Conservation (phyloP, 2,888 invertebrate species). For the Strigamia transsilvanica region DNA sequence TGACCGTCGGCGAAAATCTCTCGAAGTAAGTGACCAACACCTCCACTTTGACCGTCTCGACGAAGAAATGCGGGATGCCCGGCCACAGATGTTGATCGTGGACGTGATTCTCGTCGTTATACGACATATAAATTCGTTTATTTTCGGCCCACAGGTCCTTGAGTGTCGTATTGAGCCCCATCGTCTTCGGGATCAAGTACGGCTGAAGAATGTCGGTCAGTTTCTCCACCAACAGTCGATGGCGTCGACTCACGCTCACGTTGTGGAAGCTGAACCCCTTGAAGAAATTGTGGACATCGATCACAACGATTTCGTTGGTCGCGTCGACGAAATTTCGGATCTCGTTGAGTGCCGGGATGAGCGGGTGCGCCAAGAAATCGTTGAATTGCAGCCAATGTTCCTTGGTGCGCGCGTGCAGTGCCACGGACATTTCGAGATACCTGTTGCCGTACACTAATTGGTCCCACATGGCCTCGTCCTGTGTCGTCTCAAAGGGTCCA, state of each 20-base stretch:
- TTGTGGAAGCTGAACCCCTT: conserved; percentile 67
- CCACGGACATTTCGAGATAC: conserved; percentile 81
- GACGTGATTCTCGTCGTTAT: conserved; percentile 67
- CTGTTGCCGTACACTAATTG: conserved; percentile 85
- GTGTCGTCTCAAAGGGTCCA: conserved; percentile 56
- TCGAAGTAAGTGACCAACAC: conserved; percentile 62
- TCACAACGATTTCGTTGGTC: conserved; percentile 67
- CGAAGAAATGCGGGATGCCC: conserved; percentile 11
- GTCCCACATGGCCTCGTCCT: conserved; percentile 60
- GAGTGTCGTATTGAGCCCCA: conserved; percentile 68
- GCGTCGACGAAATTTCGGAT: conserved; percentile 60
- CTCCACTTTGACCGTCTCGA: conserved; percentile 53
- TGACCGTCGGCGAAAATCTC: background rate
- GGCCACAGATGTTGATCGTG: conserved; percentile 18
- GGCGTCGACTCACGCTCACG: conserved; percentile 63
- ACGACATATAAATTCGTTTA: conserved; percentile 70
- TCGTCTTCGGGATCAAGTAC: conserved; percentile 68
- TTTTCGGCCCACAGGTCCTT: conserved; percentile 70
- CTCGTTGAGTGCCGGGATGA: conserved; percentile 68
- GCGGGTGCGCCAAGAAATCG: conserved; percentile 73
- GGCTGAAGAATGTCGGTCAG: conserved; percentile 70
- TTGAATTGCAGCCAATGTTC: conserved; percentile 78
- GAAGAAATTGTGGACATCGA: conserved; percentile 86
- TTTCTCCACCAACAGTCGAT: conserved; percentile 69
- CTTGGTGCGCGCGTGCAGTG: conserved; percentile 69